Conservation (phyloP, 2,113 vertebrate genomes). For the Ammodytes dubius region DNA sequence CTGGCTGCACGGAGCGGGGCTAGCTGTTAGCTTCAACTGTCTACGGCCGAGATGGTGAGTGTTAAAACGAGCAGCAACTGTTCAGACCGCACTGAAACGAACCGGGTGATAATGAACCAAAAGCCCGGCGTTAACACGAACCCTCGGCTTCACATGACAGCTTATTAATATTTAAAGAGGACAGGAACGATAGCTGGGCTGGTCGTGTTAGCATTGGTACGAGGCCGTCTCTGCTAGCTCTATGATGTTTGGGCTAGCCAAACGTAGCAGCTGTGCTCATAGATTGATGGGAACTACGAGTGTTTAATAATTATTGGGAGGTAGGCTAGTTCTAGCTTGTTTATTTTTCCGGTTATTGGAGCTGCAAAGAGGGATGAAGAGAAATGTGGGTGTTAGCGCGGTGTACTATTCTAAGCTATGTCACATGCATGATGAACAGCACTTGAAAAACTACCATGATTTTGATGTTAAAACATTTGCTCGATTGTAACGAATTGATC, state of each 20-base stretch:
- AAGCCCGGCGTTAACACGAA: neutral
- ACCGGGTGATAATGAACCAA: neutral
- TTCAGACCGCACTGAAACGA: neutral
- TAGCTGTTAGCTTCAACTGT: constrained; percentile 78
- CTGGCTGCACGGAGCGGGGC: constrained; percentile 64
- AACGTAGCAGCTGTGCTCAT: neutral
- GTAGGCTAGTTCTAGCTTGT: no score
- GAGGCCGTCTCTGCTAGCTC: constrained; percentile 57
- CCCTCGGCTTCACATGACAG: neutral
- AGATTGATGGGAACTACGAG: neutral
- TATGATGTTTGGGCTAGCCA: neutral
- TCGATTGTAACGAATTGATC: neutral
- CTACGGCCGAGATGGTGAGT: constrained; percentile 81
- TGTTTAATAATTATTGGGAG: neutral
- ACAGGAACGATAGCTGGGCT: constrained; percentile 53
- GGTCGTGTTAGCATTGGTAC: constrained; percentile 42
- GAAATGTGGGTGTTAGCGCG: neutral
- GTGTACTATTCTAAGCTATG: neutral
- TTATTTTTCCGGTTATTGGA: neutral
- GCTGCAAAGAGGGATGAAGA: neutral
- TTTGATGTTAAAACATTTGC: neutral
- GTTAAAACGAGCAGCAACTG: neutral
- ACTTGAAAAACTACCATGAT: neutral
- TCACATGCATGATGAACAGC: constrained; percentile 24
- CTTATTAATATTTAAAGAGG: constrained; percentile 14